Conservation (phyloP, 2,113 vertebrate species). For the Nerophis lumbriciformis region DNA sequence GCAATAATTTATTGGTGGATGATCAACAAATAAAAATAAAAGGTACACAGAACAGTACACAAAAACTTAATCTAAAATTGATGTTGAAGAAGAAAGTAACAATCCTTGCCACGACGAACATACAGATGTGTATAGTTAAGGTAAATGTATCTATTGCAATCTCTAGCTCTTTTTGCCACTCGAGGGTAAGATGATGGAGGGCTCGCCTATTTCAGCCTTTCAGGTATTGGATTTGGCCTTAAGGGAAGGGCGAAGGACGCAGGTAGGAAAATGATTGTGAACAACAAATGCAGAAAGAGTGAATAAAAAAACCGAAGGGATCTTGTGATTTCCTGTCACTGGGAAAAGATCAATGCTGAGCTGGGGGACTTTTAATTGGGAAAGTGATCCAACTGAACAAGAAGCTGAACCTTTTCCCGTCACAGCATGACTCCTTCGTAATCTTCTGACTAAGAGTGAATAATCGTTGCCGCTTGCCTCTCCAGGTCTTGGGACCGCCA, state of each 20-base stretch:
- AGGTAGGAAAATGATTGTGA: slow-evolving; percentile 31
- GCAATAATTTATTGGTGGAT: too few species aligned
- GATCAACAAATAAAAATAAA: too few species aligned
- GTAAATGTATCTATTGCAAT: background rate
- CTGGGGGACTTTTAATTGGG: background rate
- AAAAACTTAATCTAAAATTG: too few species aligned
- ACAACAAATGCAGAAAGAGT: slow-evolving; percentile 15
- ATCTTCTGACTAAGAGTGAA: slow-evolving; percentile 39
- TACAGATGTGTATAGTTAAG: background rate
- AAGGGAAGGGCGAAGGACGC: slow-evolving; percentile 23
- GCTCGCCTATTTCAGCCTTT: slow-evolving; percentile 22
- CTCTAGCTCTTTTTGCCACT: slow-evolving; percentile 4
- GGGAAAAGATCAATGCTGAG: slow-evolving; percentile 2
- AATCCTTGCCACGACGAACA: background rate
- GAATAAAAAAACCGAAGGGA: slow-evolving; percentile 8
- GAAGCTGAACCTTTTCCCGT: background rate
- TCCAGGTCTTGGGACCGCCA: slow-evolving; percentile 41
- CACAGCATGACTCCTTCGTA: slow-evolving; percentile 15
- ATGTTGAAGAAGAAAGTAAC: background rate
- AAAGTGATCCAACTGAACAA: background rate
- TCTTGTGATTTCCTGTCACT: slow-evolving; percentile 4
- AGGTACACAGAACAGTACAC: too few species aligned
- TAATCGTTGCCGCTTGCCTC: slow-evolving; percentile 40
- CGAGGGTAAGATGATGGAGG: background rate
- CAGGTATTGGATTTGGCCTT: slow-evolving; percentile 45